phyloP scores from a whole-genome alignment of 2,797 vertebrate genomes.

The Ambastaia sidthimunki region DNA sequence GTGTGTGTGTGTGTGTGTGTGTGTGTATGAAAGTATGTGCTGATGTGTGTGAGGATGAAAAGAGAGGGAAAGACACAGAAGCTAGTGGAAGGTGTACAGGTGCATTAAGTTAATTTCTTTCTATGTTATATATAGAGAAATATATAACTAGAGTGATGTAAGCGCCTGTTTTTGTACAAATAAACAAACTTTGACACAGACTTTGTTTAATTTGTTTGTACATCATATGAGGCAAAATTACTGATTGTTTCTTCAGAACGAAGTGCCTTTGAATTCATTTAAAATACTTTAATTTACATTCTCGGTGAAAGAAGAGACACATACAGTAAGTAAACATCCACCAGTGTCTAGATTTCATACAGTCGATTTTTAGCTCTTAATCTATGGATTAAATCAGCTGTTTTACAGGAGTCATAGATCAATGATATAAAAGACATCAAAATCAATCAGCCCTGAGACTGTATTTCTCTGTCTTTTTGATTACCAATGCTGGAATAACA shows the following conservation, averaged over 20 bases:
- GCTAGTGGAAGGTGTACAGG: too few relatives aligned
- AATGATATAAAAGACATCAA: slow-evolving; percentile 41
- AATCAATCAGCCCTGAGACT: slow-evolving; percentile 41
- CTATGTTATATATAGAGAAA: not conserved
- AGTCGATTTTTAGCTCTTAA: slow-evolving; percentile 33
- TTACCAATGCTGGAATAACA: slow-evolving; percentile 31
- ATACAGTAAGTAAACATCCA: not conserved
- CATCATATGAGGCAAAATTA: too few relatives aligned
- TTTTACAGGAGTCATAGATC: slow-evolving; percentile 40
- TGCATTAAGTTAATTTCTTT: not conserved
- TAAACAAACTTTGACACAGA: too few relatives aligned
- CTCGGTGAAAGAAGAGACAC: not conserved
- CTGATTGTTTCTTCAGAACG: too few relatives aligned
- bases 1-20: slow-evolving; percentile 30
- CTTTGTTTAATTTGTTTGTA: too few relatives aligned
- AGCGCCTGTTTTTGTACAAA: too few relatives aligned
- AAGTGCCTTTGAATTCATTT: not conserved
- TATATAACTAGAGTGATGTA: too few relatives aligned
- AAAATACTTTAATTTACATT: not conserved
- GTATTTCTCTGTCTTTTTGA: slow-evolving; percentile 38
- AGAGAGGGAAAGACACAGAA: not conserved
- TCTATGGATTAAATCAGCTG: slow-evolving; percentile 37
- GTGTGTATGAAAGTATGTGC: slow-evolving; percentile 35
- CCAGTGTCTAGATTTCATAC: slow-evolving; percentile 34
- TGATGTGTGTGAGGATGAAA: slow-evolving; percentile 17